phyloP scores from a whole-genome alignment of 1,140 invertebrate genomes.

The Lutraria rhynchaena region DNA sequence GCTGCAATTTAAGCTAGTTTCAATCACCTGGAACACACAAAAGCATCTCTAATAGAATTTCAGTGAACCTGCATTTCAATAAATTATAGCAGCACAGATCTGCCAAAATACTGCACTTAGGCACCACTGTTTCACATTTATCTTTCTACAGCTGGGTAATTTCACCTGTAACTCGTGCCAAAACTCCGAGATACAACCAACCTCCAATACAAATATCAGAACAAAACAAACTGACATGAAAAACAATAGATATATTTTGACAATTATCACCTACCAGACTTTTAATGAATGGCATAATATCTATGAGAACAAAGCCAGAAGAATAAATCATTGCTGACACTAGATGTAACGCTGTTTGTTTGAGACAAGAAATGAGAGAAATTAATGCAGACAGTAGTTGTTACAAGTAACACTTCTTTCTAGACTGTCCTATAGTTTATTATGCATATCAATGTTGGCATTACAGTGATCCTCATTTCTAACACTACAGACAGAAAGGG shows the following conservation, averaged over 20 bases:
- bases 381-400: no score
- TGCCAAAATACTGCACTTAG: constrained; percentile 31
- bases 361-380: no score
- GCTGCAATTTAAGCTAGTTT: no score
- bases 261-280: constrained; percentile 42
- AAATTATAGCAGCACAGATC: constrained; percentile 11
- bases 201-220: constrained; percentile 30
- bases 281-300: constrained; percentile 40
- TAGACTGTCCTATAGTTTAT: no score
- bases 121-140: constrained; percentile 23
- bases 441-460: no score
- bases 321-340: not conserved
- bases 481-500: no score
- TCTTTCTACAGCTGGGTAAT: constrained; percentile 36
- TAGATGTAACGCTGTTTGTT: no score
- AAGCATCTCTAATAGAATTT: constrained; percentile 7
- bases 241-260: constrained; percentile 47
- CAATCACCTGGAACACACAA: constrained; percentile 15
- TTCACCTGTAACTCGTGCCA: constrained; percentile 33
- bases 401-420: no score
- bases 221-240: constrained; percentile 45
- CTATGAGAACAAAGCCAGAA: constrained; percentile 12
- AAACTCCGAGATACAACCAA: constrained; percentile 19
- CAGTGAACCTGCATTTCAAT: constrained; percentile 41
- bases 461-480: no score